These are phyloP conservation scores for Melanostoma scalare DNA, from an alignment of 2,888 invertebrate species.

Conservation along the genomic window DNA sequence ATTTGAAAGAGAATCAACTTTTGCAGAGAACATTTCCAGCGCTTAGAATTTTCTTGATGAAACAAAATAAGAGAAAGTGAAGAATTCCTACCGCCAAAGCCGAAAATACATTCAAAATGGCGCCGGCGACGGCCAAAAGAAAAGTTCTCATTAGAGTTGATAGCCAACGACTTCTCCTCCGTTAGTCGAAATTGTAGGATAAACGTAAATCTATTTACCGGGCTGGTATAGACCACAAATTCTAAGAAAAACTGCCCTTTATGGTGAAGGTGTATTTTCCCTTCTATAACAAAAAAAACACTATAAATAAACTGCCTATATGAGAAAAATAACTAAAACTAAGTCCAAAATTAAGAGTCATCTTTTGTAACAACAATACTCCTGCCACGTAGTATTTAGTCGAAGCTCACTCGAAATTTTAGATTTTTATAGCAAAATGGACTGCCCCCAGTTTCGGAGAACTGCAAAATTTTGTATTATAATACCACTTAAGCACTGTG, in stretches of 20 bases:
- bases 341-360: conserved; percentile 33
- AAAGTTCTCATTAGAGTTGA: conserved; percentile 48
- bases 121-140: conserved; percentile 57
- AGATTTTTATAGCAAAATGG: conserved; percentile 35
- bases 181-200: conserved; percentile 75
- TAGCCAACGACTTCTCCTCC: conserved; percentile 77
- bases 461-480: conserved; percentile 59
- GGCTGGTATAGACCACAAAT: conserved; percentile 42
- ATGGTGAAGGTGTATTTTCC: conserved; percentile 63
- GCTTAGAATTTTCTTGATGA: background rate
- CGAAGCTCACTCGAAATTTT: conserved; percentile 39
- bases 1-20: conserved; percentile 57
- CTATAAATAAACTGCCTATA: conserved; percentile 59
- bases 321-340: conserved; percentile 10
- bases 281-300: conserved; percentile 45
- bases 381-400: conserved; percentile 73
- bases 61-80: background rate
- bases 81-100: conserved; percentile 52
- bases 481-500: conserved; percentile 75
- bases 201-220: conserved; percentile 32
- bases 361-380: conserved; percentile 61
- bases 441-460: conserved; percentile 46
- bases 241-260: conserved; percentile 45
- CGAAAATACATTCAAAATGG: conserved; percentile 28
- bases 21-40: background rate